phyloP scores from a whole-genome alignment of 1,140 invertebrate species.

The Ditylenchus dipsaci region DNA sequence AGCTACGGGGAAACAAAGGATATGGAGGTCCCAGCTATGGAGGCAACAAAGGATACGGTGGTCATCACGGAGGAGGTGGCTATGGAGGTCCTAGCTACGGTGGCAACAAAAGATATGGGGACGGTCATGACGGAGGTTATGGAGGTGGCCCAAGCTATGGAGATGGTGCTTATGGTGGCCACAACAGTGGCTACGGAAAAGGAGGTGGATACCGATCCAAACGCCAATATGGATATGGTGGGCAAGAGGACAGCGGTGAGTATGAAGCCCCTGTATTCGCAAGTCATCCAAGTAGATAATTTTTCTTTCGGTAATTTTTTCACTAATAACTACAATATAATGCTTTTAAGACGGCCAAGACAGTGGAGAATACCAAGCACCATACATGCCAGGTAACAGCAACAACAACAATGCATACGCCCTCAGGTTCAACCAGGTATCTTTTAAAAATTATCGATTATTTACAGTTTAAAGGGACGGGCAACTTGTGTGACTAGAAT shows the following conservation, averaged over 20 bases:
- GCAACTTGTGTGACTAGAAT: no score
- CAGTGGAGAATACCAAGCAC: not conserved
- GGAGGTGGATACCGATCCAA: not conserved
- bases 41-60: not conserved
- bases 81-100: not conserved
- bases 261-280: not conserved
- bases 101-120: not conserved
- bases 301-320: no score
- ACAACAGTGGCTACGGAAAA: not conserved
- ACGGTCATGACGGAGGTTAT: not conserved
- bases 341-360: not conserved
- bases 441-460: no score
- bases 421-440: no score
- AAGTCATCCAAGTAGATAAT: not conserved
- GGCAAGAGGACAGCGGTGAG: not conserved
- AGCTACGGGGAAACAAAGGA: not conserved
- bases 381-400: not conserved
- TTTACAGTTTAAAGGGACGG: no score
- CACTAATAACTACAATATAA: not conserved
- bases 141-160: not conserved
- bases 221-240: not conserved
- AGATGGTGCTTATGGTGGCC: not conserved
- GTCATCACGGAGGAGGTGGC: not conserved
- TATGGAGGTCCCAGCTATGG: not conserved
- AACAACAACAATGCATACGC: no score